Conservation (phyloP, 2,113 vertebrate genomes). For the Gymnarchus niloticus region DNA sequence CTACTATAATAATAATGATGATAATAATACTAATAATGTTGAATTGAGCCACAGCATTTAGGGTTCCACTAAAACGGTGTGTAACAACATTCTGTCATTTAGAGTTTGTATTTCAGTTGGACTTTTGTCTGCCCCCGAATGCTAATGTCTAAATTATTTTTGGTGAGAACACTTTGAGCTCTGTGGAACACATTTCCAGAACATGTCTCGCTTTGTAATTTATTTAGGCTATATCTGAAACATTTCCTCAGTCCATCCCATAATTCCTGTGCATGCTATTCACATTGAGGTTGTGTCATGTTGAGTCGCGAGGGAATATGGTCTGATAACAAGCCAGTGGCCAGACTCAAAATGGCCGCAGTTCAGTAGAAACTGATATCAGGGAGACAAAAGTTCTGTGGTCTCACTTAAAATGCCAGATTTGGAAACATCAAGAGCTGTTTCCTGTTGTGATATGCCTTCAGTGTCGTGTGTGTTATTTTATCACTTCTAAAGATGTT, state of each 20-base stretch:
- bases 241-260: constrained; percentile 7
- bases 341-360: not conserved
- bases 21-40: no score
- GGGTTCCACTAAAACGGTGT: no score
- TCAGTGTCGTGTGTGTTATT: not conserved
- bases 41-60: no score
- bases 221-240: not conserved
- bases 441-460: not conserved
- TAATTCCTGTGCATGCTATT: not conserved
- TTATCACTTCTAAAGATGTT: not conserved
- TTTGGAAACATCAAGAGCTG: not conserved
- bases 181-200: not conserved
- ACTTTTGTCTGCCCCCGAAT: not conserved
- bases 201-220: not conserved
- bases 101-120: not conserved
- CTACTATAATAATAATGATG: not conserved
- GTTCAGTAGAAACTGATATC: not conserved
- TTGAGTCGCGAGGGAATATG: not conserved
- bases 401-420: not conserved
- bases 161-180: not conserved
- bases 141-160: not conserved
- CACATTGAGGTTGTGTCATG: no score
- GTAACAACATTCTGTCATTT: not conserved
- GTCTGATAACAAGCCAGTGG: not conserved
- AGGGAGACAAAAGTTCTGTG: not conserved